Conservation (phyloP, 2,797 vertebrate species). For the Myioborus melanocephalus region DNA sequence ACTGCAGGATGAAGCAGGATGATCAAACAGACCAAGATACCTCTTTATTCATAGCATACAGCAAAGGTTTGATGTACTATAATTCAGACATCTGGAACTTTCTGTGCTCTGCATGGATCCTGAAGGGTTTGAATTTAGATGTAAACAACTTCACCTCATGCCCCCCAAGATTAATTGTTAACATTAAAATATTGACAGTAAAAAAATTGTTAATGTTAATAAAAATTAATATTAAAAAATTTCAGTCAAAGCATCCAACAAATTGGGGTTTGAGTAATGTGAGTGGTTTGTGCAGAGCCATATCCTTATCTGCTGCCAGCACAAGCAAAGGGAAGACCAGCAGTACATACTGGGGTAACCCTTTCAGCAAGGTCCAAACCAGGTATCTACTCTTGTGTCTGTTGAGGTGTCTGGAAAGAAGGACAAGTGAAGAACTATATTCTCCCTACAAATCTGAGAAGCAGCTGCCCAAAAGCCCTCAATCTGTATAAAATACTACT, state of each 20-base stretch:
- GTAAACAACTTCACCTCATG: background rate
- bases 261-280: background rate
- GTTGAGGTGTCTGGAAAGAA: background rate
- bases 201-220: background rate
- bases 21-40: background rate
- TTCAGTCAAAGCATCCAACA: background rate
- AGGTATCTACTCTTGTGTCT: background rate
- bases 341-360: background rate
- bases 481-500: background rate
- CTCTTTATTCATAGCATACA: background rate
- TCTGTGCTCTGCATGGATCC: background rate
- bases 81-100: background rate
- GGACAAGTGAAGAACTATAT: background rate
- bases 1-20: background rate
- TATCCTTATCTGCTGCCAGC: background rate
- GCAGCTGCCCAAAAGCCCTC: background rate
- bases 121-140: background rate
- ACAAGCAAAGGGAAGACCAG: background rate
- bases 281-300: background rate
- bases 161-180: background rate
- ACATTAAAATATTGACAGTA: background rate
- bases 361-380: background rate
- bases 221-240: background rate
- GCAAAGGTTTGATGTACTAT: background rate
- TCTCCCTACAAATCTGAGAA: background rate